Evolutionary conservation across 2,113 vertebrate genomes (phyloP), one percentile per base, ranked within the genome.

Genomic region (Trochalopteron elliotii): DNA sequence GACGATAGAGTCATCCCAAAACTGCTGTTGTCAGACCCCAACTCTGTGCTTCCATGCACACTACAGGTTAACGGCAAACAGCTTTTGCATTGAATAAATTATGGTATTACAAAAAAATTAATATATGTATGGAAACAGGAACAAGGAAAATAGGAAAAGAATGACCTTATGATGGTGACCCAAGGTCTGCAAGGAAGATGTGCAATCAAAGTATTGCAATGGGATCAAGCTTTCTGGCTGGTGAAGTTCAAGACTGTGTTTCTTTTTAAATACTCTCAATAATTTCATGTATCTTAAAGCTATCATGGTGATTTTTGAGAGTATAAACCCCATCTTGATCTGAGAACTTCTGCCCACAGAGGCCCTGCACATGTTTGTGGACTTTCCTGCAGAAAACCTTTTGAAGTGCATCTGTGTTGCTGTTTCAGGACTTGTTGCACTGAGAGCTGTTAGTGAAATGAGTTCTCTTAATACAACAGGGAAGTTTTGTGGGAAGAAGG

Each of bases 311-410:
- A 44, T 49, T 75, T 77, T 9, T 63, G n/a, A 39, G 49, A 33
- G 11, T 22, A 20, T n/a, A 30, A 79, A 59, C 2, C 17, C 21
- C 17, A 5, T 6, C 31, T 68, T 21, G n/a, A 23, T 12, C 44
- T 44, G 31, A 25, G 42, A 53, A 21, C 12, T 77, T 74, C 17
- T 45, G 19, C 40, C 33, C 50, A 22, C 52, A 12, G 65, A 40
- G 2, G 11, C 16, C 27, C 5, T 0, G 0, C 4, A 6, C 0
- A 1, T 2, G 4, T 19, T 75, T 39, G 5, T 59, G 60, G 2
- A 5, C 42, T 24, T 69, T 27, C 22, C 42, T 47, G 37, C 47
- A 61, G 37, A 64, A 87, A 42, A 33, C 11, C 20, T 33, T 52
- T 27, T 0, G 0, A 67, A 56, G 17, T 39, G 17, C 24, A 27